Percentiles rank a stretch among this genome's conserved stretches.
phyloP scores from a whole-genome alignment of 2,113 vertebrate species.

The Prunella himalayana region DNA sequence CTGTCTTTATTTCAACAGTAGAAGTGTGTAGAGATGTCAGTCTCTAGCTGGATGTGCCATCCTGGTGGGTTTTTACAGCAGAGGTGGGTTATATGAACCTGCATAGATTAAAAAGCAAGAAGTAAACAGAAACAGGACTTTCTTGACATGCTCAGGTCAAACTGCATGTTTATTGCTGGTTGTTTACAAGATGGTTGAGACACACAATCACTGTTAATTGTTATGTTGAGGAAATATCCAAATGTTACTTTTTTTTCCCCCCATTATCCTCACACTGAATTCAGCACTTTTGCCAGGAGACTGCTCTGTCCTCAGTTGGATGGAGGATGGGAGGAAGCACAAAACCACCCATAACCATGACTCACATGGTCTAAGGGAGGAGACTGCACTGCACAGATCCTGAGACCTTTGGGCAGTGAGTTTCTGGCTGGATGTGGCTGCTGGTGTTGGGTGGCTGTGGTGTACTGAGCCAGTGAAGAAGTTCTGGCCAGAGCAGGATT shows the following conservation, averaged over 20 bases:
- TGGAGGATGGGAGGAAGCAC: not conserved
- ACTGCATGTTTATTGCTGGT: not conserved
- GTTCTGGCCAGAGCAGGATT: not conserved
- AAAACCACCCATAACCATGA: fast-evolving
- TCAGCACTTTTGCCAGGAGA: not conserved
- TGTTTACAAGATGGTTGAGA: not conserved
- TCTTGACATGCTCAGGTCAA: not conserved
- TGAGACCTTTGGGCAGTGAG: not conserved
- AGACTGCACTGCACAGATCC: not conserved
- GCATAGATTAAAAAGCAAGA: not conserved
- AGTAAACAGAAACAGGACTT: not conserved
- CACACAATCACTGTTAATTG: not conserved
- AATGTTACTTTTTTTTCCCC: not conserved
- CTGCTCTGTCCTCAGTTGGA: too few relatives aligned
- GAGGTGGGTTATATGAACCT: not conserved
- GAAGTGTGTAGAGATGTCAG: not conserved
- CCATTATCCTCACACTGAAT: not conserved
- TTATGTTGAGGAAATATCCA: not conserved
- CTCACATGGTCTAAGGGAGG: not conserved
- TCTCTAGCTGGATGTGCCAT: not conserved
- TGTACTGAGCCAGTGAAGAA: not conserved
- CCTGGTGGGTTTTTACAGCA: not conserved
- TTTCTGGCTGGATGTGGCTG: not conserved
- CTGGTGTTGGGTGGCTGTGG: not conserved
- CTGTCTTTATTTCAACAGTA: not conserved